Conservation (phyloP, 2,797 vertebrate genomes). For the Chanos chanos region DNA sequence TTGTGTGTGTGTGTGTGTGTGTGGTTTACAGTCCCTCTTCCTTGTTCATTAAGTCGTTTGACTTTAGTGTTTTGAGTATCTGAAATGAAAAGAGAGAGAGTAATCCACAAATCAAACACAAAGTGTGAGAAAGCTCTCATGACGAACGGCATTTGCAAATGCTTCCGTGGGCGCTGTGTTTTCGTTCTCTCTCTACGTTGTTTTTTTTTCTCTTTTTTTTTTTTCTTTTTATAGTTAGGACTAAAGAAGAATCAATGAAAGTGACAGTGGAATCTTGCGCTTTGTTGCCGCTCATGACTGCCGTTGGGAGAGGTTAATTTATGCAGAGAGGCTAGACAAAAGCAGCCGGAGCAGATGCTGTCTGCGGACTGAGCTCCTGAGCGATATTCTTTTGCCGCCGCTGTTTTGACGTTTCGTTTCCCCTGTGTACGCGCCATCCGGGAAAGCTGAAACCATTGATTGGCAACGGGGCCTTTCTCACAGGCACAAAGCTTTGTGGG, state of each 20-base stretch:
- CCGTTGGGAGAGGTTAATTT: no score
- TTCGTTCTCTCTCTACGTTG: no score
- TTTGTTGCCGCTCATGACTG: no score
- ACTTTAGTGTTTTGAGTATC: constrained; percentile 11
- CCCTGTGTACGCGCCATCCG: no score
- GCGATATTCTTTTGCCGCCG: no score
- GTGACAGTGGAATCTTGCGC: neutral
- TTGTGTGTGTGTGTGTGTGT: constrained; percentile 1
- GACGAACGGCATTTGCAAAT: neutral
- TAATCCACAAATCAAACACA: constrained; percentile 38
- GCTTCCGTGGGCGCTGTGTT: neutral
- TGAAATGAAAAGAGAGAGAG: neutral
- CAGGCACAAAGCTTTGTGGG: neutral
- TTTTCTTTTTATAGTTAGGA: neutral
- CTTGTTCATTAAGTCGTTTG: constrained; percentile 30
- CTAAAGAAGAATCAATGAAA: neutral
- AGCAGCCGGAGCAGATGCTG: no score
- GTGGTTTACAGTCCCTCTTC: constrained; percentile 6
- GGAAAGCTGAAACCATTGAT: neutral
- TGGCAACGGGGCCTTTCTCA: neutral
- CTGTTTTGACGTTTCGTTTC: no score
- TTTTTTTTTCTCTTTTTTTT: no score
- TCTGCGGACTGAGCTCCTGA: no score
- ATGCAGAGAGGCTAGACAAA: no score
- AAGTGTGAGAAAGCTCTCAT: neutral